phyloP scores from a whole-genome alignment of 2,888 invertebrate genomes.

The Acrocera orbiculus region DNA sequence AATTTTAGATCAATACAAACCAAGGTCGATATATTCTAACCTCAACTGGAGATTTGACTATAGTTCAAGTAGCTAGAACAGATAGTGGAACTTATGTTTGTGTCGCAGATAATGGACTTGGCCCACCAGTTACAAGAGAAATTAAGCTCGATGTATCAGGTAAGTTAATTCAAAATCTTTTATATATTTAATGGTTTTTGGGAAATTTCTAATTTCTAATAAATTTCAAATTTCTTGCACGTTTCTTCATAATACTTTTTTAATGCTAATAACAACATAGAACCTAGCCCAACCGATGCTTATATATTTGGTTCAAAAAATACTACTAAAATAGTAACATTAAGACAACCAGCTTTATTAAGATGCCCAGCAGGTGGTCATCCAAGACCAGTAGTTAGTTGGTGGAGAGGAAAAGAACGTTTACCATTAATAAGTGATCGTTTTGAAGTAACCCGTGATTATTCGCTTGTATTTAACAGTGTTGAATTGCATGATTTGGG shows the following conservation, averaged over 20 bases:
- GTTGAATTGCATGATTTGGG: conserved; percentile 59
- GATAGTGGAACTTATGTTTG: conserved; percentile 80
- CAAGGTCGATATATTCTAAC: conserved; percentile 53
- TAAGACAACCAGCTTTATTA: conserved; percentile 51
- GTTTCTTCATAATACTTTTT: conserved; percentile 7
- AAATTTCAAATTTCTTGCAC: conserved; percentile 1
- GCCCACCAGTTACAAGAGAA: conserved; percentile 47
- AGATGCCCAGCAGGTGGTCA: conserved; percentile 69
- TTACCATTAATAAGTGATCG: conserved; percentile 42
- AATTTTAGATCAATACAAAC: conserved; percentile 54
- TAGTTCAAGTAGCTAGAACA: conserved; percentile 57
- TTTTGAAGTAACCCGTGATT: conserved; percentile 50
- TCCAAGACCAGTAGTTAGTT: conserved; percentile 61
- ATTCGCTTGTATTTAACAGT: conserved; percentile 53
- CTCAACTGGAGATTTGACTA: conserved; percentile 60
- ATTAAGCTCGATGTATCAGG: conserved; percentile 56
- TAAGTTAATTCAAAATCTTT: conserved; percentile 31
- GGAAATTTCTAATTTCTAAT: neutral
- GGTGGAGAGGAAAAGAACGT: conserved; percentile 66
- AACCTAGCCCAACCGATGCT: conserved; percentile 29
- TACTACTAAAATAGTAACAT: conserved; percentile 45
- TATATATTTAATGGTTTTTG: conserved; percentile 3
- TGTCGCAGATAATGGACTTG: conserved; percentile 62
- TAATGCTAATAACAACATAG: conserved; percentile 13
- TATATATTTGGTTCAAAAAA: conserved; percentile 50